phyloP scores from a whole-genome alignment of 2,888 invertebrate genomes.

The Lycia hirtaria region DNA sequence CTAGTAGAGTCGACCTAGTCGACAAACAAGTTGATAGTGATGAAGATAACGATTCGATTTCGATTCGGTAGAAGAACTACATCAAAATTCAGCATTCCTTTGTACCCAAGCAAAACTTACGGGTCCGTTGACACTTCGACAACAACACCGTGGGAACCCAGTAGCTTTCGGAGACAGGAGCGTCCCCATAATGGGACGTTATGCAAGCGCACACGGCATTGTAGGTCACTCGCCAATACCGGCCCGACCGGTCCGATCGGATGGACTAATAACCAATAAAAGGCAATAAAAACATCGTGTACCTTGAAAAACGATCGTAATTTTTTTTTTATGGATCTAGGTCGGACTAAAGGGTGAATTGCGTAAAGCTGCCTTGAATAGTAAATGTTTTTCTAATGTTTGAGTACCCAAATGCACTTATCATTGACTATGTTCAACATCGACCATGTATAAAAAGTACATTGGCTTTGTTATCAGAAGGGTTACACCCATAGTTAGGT shows the following conservation, averaged over 20 bases:
- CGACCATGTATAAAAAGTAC: too few relatives aligned
- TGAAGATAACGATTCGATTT: too few relatives aligned
- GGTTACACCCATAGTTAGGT: too few relatives aligned
- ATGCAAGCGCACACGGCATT: slow-evolving; percentile 62
- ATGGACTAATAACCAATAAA: slow-evolving; percentile 36
- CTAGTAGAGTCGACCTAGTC: too few relatives aligned
- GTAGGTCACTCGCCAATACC: slow-evolving; percentile 68
- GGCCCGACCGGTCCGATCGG: slow-evolving; percentile 60
- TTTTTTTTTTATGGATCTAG: slow-evolving; percentile 30
- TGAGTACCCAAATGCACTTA: too few relatives aligned
- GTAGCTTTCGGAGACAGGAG: slow-evolving; percentile 36
- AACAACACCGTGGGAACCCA: slow-evolving; percentile 36
- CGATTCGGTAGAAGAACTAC: too few relatives aligned
- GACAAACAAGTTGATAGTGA: too few relatives aligned
- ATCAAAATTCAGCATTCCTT: background rate
- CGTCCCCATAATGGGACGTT: slow-evolving; percentile 44
- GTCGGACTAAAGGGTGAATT: slow-evolving; percentile 28
- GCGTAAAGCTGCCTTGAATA: slow-evolving; percentile 39
- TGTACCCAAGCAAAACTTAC: background rate
- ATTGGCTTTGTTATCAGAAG: too few relatives aligned
- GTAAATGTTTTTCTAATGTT: slow-evolving; percentile 3
- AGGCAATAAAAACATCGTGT: slow-evolving; percentile 32
- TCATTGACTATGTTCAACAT: too few relatives aligned
- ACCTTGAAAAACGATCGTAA: slow-evolving; percentile 38
- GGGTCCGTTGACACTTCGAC: slow-evolving; percentile 29